A percentile compares a stretch with the other conserved stretches of the same genome.
These are phyloP conservation scores for Steinernema feltiae DNA, from an alignment of 1,140 invertebrate species.

Conservation along the genomic window DNA sequence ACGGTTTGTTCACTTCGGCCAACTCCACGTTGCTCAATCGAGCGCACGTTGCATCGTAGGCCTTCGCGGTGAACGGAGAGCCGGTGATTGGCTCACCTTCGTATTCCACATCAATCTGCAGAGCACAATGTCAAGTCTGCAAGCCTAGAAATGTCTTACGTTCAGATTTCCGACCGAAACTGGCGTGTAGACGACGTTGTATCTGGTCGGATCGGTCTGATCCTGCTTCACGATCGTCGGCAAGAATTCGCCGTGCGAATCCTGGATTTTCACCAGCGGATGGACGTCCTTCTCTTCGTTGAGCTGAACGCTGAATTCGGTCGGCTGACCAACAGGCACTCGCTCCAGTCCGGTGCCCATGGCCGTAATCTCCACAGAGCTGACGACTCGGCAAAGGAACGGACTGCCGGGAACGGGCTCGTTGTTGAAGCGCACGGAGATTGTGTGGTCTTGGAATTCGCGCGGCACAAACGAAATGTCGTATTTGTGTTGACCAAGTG, in stretches of 20 bases:
- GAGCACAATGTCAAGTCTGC: slow-evolving; percentile 66
- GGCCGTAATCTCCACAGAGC: slow-evolving; percentile 66
- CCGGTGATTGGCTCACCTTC: slow-evolving; percentile 77
- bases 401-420: slow-evolving; percentile 77
- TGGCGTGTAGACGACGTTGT: slow-evolving; percentile 74
- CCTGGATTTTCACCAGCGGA: slow-evolving; percentile 32
- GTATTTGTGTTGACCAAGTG: slow-evolving; percentile 85
- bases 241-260: slow-evolving; percentile 27
- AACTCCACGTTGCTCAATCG: slow-evolving; percentile 81
- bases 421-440: slow-evolving; percentile 94
- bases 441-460: slow-evolving; percentile 83
- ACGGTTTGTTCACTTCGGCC: slow-evolving; percentile 78
- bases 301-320: slow-evolving; percentile 76
- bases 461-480: slow-evolving; percentile 89
- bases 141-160: slow-evolving; percentile 5
- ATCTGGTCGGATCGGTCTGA: slow-evolving; percentile 51
- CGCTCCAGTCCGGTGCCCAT: slow-evolving; percentile 78
- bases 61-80: slow-evolving; percentile 88
- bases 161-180: slow-evolving; percentile 70
- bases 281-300: slow-evolving; percentile 63
- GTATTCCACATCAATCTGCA: slow-evolving; percentile 80
- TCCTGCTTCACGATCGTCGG: slow-evolving; percentile 21
- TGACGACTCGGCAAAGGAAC: slow-evolving; percentile 47
- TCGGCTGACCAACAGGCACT: slow-evolving; percentile 76
- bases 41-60: slow-evolving; percentile 83